Conservation (phyloP, 1,140 invertebrate species). For the Micrasema minimum region DNA sequence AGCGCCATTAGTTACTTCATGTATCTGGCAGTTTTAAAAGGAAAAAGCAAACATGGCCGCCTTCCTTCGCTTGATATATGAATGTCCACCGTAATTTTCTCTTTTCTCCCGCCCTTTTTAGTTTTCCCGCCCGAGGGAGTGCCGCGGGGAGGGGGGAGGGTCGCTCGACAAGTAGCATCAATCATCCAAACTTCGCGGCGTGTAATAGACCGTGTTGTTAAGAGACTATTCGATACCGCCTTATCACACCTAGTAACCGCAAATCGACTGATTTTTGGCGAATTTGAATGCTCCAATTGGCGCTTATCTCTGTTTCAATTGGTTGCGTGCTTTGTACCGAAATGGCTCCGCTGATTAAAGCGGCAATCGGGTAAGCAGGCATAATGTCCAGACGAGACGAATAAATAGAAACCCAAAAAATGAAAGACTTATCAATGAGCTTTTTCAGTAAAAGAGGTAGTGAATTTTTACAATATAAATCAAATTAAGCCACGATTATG, state of each 20-base stretch:
- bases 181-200: constrained; percentile 44
- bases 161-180: constrained; percentile 46
- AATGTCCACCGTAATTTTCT: constrained; percentile 32
- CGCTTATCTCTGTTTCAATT: too few species aligned
- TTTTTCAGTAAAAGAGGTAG: too few species aligned
- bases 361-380: too few species aligned
- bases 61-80: constrained; percentile 11
- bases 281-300: too few species aligned
- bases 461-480: too few species aligned
- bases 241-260: neutral
- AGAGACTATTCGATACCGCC: neutral
- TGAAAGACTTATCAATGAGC: too few species aligned
- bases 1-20: neutral
- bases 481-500: too few species aligned
- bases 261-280: neutral
- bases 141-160: neutral
- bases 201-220: constrained; percentile 41
- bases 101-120: constrained; percentile 22
- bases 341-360: too few species aligned
- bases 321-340: too few species aligned
- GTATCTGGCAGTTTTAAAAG: constrained; percentile 3
- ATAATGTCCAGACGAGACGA: too few species aligned
- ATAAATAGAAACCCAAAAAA: too few species aligned
- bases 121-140: neutral
- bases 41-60: constrained; percentile 17